Conservation (phyloP, 2,113 vertebrate genomes). For the Lophura nycthemera region DNA sequence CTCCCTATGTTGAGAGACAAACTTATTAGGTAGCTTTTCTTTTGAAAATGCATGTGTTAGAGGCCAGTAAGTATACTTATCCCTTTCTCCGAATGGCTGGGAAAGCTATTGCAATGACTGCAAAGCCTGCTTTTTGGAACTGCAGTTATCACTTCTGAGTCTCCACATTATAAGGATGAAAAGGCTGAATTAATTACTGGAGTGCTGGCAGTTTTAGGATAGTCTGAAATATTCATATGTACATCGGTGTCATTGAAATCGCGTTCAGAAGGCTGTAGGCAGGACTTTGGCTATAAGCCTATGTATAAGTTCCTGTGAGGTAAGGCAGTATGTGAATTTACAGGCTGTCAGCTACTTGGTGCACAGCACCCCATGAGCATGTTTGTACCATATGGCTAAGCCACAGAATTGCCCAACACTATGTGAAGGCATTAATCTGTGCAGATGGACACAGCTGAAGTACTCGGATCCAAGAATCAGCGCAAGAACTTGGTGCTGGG, state of each 20-base stretch:
- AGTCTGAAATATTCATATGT: neutral
- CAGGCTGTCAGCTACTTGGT: neutral
- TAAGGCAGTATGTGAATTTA: neutral
- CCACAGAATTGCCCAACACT: neutral
- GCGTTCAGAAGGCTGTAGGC: neutral
- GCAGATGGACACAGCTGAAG: neutral
- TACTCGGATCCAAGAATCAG: fast-evolving
- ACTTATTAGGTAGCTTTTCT: neutral
- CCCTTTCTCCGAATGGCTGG: neutral
- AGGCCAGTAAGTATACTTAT: neutral
- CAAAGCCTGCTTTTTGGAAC: neutral
- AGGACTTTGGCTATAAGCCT: neutral
- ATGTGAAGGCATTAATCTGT: neutral
- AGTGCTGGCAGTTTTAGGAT: neutral
- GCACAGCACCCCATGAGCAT: neutral
- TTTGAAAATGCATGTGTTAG: neutral
- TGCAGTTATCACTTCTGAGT: neutral
- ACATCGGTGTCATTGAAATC: neutral
- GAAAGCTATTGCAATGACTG: neutral
- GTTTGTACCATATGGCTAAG: neutral
- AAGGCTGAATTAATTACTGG: neutral
- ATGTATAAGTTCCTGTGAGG: neutral
- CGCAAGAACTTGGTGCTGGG: neutral
- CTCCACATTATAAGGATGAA: neutral
- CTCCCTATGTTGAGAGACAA: neutral